phyloP scores from a whole-genome alignment of 2,797 vertebrate genomes.

The Xenentodon cancila region DNA sequence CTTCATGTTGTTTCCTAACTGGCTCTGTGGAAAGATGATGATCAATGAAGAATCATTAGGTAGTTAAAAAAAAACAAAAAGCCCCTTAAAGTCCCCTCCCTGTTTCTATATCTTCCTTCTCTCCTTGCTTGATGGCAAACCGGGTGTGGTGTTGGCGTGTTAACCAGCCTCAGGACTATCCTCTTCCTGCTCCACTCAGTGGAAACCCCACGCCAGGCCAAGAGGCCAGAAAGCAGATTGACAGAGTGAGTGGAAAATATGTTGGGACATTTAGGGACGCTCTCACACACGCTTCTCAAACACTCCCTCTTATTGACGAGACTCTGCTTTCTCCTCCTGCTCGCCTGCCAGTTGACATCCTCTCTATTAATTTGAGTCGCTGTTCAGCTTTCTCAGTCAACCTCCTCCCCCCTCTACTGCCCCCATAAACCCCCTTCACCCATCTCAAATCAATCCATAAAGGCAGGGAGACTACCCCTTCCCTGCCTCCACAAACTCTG shows the following conservation, averaged over 20 bases:
- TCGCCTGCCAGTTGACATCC: constrained; percentile 76
- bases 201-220: constrained; percentile 24
- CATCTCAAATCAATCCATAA: constrained; percentile 68
- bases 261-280: constrained; percentile 61
- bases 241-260: constrained; percentile 67
- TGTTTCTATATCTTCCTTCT: not conserved
- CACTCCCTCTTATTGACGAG: constrained; percentile 70
- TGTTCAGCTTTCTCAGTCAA: constrained; percentile 67
- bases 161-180: constrained; percentile 24
- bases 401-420: constrained; percentile 40
- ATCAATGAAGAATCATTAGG: not conserved
- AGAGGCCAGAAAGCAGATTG: constrained; percentile 69
- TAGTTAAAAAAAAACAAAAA: not conserved
- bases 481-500: constrained; percentile 50
- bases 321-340: constrained; percentile 70
- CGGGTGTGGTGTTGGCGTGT: constrained; percentile 29
- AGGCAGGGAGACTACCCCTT: constrained; percentile 23
- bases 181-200: constrained; percentile 29
- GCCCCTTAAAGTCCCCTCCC: not conserved
- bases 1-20: not conserved
- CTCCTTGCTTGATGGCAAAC: constrained; percentile 12
- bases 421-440: constrained; percentile 62
- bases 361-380: constrained; percentile 74
- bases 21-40: not conserved
- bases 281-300: constrained; percentile 48